phyloP scores from a whole-genome alignment of 2,888 invertebrate genomes.

The Sarcophaga variegata region DNA sequence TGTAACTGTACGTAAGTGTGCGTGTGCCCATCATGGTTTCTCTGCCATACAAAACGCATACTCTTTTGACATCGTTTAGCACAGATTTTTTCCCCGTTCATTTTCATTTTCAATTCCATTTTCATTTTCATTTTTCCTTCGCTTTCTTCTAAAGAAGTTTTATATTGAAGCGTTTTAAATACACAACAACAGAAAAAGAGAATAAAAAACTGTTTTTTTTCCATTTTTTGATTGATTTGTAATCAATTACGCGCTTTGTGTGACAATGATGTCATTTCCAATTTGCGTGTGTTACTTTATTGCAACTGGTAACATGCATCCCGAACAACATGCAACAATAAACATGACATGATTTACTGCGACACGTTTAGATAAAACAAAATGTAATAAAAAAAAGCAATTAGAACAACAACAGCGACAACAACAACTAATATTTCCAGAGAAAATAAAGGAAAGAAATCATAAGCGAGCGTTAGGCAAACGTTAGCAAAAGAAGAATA shows the following conservation, averaged over 20 bases:
- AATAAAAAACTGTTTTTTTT: background rate
- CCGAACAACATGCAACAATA: conserved; percentile 12
- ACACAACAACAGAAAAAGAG: no score
- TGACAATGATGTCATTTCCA: conserved; percentile 62
- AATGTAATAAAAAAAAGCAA: background rate
- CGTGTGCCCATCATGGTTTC: background rate
- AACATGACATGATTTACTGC: conserved; percentile 57
- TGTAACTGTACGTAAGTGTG: no score
- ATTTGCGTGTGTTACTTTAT: conserved; percentile 37
- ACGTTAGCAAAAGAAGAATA: background rate
- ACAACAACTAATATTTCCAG: background rate
- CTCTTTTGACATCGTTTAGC: conserved; percentile 50
- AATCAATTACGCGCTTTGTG: conserved; percentile 70
- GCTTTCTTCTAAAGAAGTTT: background rate
- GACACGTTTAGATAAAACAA: conserved; percentile 7
- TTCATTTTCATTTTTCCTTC: conserved; percentile 26
- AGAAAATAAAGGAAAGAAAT: background rate
- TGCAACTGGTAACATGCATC: conserved; percentile 26
- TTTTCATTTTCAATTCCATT: conserved; percentile 31
- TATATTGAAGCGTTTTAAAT: no score
- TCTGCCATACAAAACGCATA: background rate
- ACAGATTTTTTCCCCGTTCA: background rate
- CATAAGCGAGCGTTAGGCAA: background rate
- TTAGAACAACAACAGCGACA: conserved; percentile 1
- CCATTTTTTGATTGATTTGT: conserved; percentile 69